These are phyloP conservation scores for Tamias sibiricus DNA, from an alignment of 2,113 vertebrate species.

Conservation along the genomic window DNA sequence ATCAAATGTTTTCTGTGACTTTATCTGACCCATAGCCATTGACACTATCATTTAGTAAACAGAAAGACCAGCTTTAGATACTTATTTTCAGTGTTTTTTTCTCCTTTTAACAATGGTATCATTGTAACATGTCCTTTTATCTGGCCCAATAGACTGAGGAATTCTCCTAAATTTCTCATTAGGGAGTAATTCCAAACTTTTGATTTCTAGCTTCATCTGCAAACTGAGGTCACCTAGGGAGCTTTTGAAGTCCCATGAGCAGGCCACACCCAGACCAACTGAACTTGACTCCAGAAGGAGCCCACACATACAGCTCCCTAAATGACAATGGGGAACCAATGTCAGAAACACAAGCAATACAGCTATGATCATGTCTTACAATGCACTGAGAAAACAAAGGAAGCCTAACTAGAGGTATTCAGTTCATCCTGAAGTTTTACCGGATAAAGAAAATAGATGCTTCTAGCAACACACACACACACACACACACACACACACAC, in stretches of 20 bases:
- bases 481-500: neutral
- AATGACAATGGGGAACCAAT: neutral
- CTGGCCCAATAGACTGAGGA: neutral
- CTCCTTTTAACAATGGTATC: neutral
- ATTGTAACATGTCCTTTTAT: conserved; percentile 4
- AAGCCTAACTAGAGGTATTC: neutral
- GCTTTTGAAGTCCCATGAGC: neutral
- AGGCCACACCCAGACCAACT: neutral
- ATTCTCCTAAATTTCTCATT: neutral
- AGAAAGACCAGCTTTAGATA: neutral
- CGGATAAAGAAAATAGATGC: neutral
- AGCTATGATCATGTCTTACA: neutral
- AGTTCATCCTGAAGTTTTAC: conserved; percentile 16
- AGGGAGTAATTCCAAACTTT: neutral
- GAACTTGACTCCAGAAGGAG: neutral
- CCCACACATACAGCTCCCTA: neutral
- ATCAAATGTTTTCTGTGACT: neutral
- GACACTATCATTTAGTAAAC: neutral
- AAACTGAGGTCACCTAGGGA: neutral
- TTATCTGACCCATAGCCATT: neutral
- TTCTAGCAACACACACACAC: neutral
- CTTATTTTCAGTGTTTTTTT: neutral
- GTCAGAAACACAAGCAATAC: neutral
- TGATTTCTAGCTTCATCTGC: neutral
- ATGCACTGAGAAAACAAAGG: neutral